Evolutionary conservation across 1,140 invertebrate genomes (phyloP).

Genomic region (Battus philenor): DNA sequence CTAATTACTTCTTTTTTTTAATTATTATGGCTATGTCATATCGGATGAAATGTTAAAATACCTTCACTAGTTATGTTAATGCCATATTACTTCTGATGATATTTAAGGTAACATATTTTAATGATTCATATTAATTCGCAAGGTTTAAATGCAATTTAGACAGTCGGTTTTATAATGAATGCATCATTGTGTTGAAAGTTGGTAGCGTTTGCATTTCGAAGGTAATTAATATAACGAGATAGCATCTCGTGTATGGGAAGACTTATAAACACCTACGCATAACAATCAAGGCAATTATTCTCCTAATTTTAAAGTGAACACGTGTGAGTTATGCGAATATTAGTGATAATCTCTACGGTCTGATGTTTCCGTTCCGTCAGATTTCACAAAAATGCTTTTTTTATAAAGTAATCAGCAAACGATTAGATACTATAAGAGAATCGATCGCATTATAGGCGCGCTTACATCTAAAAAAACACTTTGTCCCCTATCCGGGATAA

Average conservation of each 20-base stretch:
- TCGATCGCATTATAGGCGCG: background rate
- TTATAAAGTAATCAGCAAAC: background rate
- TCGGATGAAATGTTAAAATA: conserved; percentile 13
- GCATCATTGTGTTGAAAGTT: conserved; percentile 23
- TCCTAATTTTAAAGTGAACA: conserved; percentile 13
- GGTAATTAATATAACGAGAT: background rate
- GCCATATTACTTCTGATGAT: conserved; percentile 21
- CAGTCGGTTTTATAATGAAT: conserved; percentile 43
- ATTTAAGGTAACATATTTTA: background rate
- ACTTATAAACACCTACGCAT: conserved; percentile 3
- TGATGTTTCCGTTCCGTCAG: background rate
- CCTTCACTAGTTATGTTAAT: conserved; percentile 13
- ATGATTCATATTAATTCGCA: conserved; percentile 26
- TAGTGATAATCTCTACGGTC: background rate
- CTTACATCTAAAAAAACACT: conserved; percentile 9
- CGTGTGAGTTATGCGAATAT: conserved; percentile 8
- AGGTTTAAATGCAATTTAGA: conserved; percentile 65
- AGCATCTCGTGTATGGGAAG: conserved; percentile 3
- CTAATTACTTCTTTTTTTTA: conserved; percentile 30
- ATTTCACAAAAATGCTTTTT: background rate
- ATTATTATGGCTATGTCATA: conserved; percentile 17
- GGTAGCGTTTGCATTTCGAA: conserved; percentile 35
- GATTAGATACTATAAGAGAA: conserved; percentile 5
- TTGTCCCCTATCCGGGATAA: too few relatives aligned
- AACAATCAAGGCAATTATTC: conserved; percentile 9